phyloP scores from a whole-genome alignment of 2,888 invertebrate species.

The Acanthosoma haemorrhoidale region DNA sequence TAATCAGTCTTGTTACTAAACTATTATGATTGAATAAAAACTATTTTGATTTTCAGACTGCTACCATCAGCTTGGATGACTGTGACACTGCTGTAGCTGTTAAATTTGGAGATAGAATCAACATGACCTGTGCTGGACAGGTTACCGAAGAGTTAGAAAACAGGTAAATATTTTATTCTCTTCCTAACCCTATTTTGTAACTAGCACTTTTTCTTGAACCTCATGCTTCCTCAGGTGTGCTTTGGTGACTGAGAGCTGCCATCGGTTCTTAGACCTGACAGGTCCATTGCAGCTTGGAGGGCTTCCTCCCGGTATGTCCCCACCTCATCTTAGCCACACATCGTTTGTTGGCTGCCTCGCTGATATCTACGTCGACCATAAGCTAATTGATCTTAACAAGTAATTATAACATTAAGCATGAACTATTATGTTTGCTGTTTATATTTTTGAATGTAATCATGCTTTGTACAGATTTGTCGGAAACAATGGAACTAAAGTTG shows the following conservation, averaged over 20 bases:
- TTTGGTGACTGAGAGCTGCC: conserved; percentile 50
- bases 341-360: conserved; percentile 88
- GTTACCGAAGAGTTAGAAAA: conserved; percentile 67
- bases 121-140: conserved; percentile 73
- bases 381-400: conserved; percentile 79
- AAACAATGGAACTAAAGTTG: conserved; percentile 80
- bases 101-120: conserved; percentile 62
- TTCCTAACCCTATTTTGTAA: not conserved
- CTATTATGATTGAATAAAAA: not conserved
- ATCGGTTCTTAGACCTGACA: conserved; percentile 82
- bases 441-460: not conserved
- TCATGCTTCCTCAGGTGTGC: conserved; percentile 46
- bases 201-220: not conserved
- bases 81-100: conserved; percentile 82
- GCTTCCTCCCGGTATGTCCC: conserved; percentile 68
- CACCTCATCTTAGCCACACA: conserved; percentile 70
- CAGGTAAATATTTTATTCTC: conserved; percentile 47
- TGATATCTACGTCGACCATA: conserved; percentile 78
- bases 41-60: conserved; percentile 54
- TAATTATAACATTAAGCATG: conserved; percentile 42
- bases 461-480: conserved; percentile 62
- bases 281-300: conserved; percentile 87
- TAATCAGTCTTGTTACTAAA: too few relatives aligned
- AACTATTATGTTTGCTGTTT: not conserved
- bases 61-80: conserved; percentile 73